phyloP scores from a whole-genome alignment of 2,797 vertebrate genomes.

The Danionella dracula region DNA sequence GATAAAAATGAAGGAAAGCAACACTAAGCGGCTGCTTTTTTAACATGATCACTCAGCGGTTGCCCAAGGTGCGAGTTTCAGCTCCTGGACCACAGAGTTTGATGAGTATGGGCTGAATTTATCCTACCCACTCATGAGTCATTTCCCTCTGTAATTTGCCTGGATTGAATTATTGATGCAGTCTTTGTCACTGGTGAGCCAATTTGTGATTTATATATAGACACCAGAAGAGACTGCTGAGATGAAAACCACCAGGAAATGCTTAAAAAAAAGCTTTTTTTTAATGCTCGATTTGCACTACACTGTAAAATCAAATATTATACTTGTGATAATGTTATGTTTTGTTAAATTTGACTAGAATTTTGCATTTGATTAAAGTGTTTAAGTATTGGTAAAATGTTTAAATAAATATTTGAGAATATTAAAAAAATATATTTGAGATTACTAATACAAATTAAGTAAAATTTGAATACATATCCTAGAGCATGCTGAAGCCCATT shows the following conservation, averaged over 20 bases:
- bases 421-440: no score
- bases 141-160: slow-evolving; percentile 56
- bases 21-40: slow-evolving; percentile 36
- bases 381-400: no score
- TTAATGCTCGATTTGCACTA: no score
- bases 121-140: slow-evolving; percentile 58
- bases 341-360: no score
- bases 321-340: no score
- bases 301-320: no score
- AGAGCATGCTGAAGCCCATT: no score
- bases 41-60: slow-evolving; percentile 42
- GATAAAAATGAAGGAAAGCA: slow-evolving; percentile 25
- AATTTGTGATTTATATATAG: slow-evolving; percentile 49
- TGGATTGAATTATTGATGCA: slow-evolving; percentile 69
- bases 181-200: slow-evolving; percentile 54
- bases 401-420: no score
- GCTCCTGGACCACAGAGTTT: slow-evolving; percentile 41
- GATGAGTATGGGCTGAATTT: slow-evolving; percentile 59
- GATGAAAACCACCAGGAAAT: background rate
- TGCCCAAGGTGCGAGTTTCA: slow-evolving; percentile 41
- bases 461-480: no score
- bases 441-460: no score
- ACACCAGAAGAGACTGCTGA: slow-evolving; percentile 19
- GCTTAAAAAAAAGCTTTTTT: background rate
- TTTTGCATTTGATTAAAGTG: no score